Percentiles rank a stretch among this genome's conserved stretches.
phyloP scores from a whole-genome alignment of 1,140 invertebrate genomes.

The Drosophila teissieri region DNA sequence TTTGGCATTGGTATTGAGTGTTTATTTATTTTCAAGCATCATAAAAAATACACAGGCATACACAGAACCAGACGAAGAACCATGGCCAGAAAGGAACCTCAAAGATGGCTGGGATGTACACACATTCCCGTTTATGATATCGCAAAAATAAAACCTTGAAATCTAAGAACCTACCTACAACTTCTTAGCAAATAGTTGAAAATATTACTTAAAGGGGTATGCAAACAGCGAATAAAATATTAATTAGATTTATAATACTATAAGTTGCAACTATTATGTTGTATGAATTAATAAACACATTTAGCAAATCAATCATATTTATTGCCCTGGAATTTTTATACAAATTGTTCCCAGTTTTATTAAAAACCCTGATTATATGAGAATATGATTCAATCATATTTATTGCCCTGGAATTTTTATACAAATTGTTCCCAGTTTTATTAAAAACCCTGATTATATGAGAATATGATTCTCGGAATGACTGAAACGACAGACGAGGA shows the following conservation, averaged over 20 bases:
- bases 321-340: no score
- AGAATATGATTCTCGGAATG: neutral
- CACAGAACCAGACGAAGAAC: conserved; percentile 34
- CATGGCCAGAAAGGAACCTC: conserved; percentile 27
- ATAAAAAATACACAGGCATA: conserved; percentile 73
- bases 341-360: neutral
- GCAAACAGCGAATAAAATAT: no score
- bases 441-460: neutral
- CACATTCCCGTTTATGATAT: conserved; percentile 17
- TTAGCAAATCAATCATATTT: no score
- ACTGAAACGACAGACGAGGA: conserved; percentile 7
- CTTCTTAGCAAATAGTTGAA: neutral
- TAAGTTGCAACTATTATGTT: no score
- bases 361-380: neutral
- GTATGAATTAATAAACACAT: no score
- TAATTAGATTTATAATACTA: no score
- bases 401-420: no score
- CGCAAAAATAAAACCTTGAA: neutral
- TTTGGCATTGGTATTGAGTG: conserved; percentile 79
- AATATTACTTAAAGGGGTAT: neutral
- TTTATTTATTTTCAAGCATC: conserved; percentile 82
- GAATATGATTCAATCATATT: neutral
- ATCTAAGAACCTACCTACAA: neutral
- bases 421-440: neutral
- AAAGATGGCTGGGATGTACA: conserved; percentile 1